phyloP scores from a whole-genome alignment of 1,140 invertebrate species.

The Apis dorsata region DNA sequence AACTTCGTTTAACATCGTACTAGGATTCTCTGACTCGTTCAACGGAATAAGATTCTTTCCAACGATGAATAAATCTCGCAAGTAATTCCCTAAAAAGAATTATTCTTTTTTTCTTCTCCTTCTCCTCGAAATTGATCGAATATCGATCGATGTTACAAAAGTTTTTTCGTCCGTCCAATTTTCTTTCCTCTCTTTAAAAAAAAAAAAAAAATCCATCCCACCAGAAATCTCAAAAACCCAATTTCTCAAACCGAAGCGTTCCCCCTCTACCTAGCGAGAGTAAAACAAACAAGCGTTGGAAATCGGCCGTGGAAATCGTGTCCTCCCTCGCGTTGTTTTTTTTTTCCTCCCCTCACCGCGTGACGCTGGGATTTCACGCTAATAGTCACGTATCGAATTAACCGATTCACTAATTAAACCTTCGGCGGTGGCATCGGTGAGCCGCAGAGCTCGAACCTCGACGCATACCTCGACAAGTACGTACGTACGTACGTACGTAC shows the following conservation, averaged over 20 bases:
- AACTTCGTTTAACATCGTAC: too few species aligned
- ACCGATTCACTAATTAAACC: constrained; percentile 69
- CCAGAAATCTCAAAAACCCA: not conserved
- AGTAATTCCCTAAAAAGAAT: too few species aligned
- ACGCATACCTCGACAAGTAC: constrained; percentile 57
- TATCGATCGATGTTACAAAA: too few species aligned
- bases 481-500: not conserved
- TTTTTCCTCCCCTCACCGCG: not conserved
- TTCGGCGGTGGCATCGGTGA: constrained; percentile 63
- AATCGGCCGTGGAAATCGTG: too few species aligned
- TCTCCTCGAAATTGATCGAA: too few species aligned
- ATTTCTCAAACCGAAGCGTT: not conserved
- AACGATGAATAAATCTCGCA: too few species aligned
- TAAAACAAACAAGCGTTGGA: not conserved
- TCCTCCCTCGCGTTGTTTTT: not conserved
- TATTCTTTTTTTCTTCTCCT: too few species aligned
- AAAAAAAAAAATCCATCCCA: too few species aligned
- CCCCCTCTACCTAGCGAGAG: not conserved
- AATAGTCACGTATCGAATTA: constrained; percentile 67
- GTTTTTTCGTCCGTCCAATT: too few species aligned
- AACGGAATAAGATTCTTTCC: too few species aligned
- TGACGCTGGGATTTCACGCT: constrained; percentile 57
- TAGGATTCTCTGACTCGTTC: too few species aligned
- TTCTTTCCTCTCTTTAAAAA: too few species aligned
- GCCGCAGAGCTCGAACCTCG: constrained; percentile 56